Evolutionary conservation across 2,888 invertebrate species (phyloP).

Genomic region (Tuberolachnus salignus): DNA sequence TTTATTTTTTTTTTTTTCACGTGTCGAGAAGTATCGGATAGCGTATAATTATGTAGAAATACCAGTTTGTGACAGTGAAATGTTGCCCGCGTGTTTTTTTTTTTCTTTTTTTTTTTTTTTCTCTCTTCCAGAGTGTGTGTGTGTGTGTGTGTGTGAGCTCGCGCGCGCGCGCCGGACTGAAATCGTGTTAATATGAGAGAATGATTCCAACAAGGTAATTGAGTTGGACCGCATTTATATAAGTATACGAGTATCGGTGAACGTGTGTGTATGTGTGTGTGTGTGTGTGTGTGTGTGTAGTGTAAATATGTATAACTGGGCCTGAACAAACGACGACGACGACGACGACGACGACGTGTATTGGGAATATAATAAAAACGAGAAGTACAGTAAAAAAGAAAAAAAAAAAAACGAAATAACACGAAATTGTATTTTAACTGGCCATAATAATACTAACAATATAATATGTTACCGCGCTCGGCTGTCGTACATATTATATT

Average conservation of each 20-base stretch:
- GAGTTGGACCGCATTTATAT: constrained; percentile 52
- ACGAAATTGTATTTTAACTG: constrained; percentile 53
- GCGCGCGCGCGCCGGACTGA: constrained; percentile 27
- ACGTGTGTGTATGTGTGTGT: background rate
- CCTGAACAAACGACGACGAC: constrained; percentile 39
- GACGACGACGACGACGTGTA: constrained; percentile 9
- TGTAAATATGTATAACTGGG: constrained; percentile 50
- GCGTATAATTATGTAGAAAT: constrained; percentile 56
- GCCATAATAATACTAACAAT: constrained; percentile 21
- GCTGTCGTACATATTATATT: constrained; percentile 1
- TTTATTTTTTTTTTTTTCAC: constrained; percentile 19
- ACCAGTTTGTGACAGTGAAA: constrained; percentile 56
- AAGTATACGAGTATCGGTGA: no score
- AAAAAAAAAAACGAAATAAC: constrained; percentile 19
- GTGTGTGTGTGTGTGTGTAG: background rate
- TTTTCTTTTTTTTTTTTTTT: no score
- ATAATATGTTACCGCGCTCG: constrained; percentile 17
- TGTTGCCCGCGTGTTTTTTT: constrained; percentile 32
- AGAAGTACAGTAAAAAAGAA: background rate
- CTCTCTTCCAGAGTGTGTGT: background rate
- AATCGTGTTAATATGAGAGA: constrained; percentile 56
- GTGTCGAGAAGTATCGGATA: constrained; percentile 56
- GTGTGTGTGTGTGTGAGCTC: constrained; percentile 13
- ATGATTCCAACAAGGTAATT: constrained; percentile 56
- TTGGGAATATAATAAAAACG: constrained; percentile 31